Percentiles rank a stretch among this genome's conserved stretches.
Conservation (phyloP, 2,797 vertebrate genomes). For the Tiaroga cobitis region DNA sequence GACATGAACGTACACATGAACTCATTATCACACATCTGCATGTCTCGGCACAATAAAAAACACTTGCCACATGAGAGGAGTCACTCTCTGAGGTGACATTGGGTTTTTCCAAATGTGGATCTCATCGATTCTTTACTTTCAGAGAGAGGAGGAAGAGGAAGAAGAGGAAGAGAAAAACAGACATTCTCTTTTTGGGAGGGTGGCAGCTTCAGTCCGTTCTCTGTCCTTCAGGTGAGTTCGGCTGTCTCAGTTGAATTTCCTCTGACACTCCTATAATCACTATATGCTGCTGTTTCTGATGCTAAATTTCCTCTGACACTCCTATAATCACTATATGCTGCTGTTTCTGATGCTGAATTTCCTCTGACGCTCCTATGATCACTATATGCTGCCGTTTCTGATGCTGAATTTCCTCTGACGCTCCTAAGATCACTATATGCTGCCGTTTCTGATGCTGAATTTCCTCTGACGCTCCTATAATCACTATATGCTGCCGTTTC, state of each 20-base stretch:
- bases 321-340: neutral
- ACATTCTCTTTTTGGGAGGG: conserved; percentile 74
- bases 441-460: no score
- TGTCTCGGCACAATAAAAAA: neutral
- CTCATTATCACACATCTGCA: neutral
- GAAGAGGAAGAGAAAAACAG: conserved; percentile 65
- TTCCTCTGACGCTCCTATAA: no score
- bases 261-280: neutral
- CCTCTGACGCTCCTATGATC: no score
- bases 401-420: no score
- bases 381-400: no score
- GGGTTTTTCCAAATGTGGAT: neutral
- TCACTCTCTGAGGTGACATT: neutral
- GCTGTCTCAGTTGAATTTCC: neutral
- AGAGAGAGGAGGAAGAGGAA: conserved; percentile 60
- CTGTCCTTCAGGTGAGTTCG: conserved; percentile 76
- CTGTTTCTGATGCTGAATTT: neutral
- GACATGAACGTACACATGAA: neutral
- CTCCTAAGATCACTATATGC: no score
- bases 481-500: no score
- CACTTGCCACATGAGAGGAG: conserved; percentile 1
- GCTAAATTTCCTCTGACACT: neutral
- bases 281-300: neutral
- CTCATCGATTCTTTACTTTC: conserved; percentile 17
- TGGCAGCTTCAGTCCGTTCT: conserved; percentile 76